These are phyloP conservation scores for Panopea generosa DNA, from an alignment of 2,888 invertebrate genomes.

Conservation along the genomic window DNA sequence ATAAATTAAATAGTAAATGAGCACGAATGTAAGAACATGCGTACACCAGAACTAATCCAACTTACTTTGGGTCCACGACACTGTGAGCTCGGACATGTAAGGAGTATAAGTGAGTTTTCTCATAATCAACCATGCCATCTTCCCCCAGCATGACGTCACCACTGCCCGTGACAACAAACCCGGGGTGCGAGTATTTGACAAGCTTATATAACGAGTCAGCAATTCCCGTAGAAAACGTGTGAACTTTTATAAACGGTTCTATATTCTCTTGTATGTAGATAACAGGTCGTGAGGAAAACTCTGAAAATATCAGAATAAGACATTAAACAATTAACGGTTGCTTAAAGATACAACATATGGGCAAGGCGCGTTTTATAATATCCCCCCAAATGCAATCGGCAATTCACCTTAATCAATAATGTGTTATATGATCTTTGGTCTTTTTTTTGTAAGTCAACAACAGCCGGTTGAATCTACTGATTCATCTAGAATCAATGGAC, in stretches of 20 bases:
- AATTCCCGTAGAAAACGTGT: background rate
- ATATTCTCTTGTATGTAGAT: background rate
- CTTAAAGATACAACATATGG: no score
- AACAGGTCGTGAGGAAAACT: background rate
- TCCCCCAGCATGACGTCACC: conserved; percentile 18
- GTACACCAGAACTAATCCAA: no score
- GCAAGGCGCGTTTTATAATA: no score
- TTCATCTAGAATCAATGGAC: no score
- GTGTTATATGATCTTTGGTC: no score
- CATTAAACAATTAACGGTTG: no score
- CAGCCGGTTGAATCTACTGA: no score
- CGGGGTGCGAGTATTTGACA: conserved; percentile 17
- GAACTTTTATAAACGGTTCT: background rate
- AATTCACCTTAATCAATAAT: no score
- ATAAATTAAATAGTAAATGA: no score
- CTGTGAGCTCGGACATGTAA: conserved; percentile 17
- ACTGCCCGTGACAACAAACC: conserved; percentile 14
- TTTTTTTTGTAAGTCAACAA: no score
- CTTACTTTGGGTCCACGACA: background rate
- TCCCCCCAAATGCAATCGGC: no score
- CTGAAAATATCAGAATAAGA: background rate
- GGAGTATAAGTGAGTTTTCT: background rate
- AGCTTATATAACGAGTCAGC: background rate
- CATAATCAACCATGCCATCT: conserved; percentile 18
- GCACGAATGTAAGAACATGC: no score